Evolutionary conservation across 1,140 invertebrate species (phyloP).

Genomic region (Periplaneta americana): DNA sequence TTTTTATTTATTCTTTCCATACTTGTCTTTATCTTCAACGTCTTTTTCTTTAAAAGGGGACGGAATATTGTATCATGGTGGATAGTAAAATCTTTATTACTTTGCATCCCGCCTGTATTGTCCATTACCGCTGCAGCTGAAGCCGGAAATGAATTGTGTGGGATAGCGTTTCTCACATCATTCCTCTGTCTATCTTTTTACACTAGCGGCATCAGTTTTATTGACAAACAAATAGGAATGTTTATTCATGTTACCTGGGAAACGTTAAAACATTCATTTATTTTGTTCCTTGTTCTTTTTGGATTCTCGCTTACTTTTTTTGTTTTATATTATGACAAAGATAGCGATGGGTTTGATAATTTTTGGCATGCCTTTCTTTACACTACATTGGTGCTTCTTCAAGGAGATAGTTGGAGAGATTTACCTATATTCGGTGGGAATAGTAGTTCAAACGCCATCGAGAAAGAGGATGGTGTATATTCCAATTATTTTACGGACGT

Average conservation of each 20-base stretch:
- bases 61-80: no score
- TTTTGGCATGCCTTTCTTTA: neutral
- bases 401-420: neutral
- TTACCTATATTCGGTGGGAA: neutral
- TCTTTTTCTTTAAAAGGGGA: no score
- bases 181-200: neutral
- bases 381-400: neutral
- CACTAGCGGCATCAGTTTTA: neutral
- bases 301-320: neutral
- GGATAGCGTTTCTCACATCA: neutral
- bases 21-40: no score
- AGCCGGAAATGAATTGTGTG: neutral
- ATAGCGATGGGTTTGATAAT: neutral
- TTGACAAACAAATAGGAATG: neutral
- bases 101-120: neutral
- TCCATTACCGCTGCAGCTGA: no score
- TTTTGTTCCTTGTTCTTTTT: neutral
- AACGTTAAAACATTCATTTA: neutral
- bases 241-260: neutral
- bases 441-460: neutral
- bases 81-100: no score
- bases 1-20: no score
- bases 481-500: neutral
- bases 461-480: neutral
- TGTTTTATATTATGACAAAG: neutral